Percentiles rank a stretch among this genome's conserved stretches.
phyloP scores from a whole-genome alignment of 2,888 invertebrate genomes.

The Geophilus truncorum region DNA sequence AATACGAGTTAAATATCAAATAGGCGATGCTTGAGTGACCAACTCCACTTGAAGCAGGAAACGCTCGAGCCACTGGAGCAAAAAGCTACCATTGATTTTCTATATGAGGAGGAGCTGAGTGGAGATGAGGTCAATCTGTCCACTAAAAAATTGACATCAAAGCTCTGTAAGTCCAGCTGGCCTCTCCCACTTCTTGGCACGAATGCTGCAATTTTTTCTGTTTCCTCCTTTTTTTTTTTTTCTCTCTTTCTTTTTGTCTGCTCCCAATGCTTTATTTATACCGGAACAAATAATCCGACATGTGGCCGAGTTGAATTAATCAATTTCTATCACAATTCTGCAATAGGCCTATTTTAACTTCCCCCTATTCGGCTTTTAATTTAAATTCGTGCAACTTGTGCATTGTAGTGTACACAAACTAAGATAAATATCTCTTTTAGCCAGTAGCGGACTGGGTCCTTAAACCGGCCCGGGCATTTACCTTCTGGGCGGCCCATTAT shows the following conservation, averaged over 20 bases:
- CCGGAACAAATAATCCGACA: background rate
- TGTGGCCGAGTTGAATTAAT: background rate
- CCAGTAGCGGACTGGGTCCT: too few relatives aligned
- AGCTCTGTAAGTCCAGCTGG: constrained; percentile 25
- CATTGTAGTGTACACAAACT: too few relatives aligned
- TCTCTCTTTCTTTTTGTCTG: background rate
- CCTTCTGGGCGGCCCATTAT: too few relatives aligned
- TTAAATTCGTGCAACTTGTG: too few relatives aligned
- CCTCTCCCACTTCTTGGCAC: background rate
- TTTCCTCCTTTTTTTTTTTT: background rate
- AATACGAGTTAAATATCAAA: constrained; percentile 12
- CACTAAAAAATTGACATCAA: constrained; percentile 22
- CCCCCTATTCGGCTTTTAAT: background rate
- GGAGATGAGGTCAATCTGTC: constrained; percentile 27
- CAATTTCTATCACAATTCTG: background rate
- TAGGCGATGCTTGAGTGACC: constrained; percentile 6
- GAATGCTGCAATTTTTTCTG: background rate
- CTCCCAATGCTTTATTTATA: background rate
- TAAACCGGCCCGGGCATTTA: too few relatives aligned
- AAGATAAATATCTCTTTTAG: too few relatives aligned
- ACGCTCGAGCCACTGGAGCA: background rate
- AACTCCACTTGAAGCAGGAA: constrained; percentile 2
- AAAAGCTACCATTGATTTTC: constrained; percentile 25
- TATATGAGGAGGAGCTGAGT: constrained; percentile 18
- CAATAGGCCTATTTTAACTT: background rate